phyloP scores from a whole-genome alignment of 2,113 vertebrate species.

The Mormyrus lacerda region DNA sequence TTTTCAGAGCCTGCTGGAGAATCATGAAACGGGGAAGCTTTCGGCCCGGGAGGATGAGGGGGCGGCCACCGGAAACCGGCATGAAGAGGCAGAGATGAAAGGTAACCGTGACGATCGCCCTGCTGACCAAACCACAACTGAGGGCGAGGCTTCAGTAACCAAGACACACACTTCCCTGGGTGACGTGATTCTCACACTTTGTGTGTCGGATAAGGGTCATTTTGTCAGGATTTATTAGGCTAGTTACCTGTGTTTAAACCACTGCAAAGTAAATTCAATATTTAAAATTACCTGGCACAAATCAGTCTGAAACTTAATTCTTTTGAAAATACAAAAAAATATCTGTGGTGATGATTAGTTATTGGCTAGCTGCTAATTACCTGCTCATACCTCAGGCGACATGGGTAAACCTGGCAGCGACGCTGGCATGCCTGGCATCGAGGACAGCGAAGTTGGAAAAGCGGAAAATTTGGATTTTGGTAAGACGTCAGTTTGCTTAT shows the following conservation, averaged over 20 bases:
- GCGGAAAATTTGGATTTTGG: constrained; percentile 74
- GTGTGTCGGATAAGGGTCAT: neutral
- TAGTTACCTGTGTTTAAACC: neutral
- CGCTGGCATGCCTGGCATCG: constrained; percentile 96
- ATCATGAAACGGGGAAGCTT: constrained; percentile 29
- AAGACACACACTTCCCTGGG: neutral
- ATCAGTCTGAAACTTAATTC: neutral
- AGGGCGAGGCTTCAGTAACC: neutral
- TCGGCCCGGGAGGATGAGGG: constrained; percentile 30
- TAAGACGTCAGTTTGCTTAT: constrained; percentile 39
- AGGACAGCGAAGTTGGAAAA: constrained; percentile 88
- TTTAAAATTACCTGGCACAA: neutral
- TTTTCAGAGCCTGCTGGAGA: constrained; percentile 41
- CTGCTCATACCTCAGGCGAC: constrained; percentile 56
- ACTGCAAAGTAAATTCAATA: neutral
- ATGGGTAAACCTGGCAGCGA: constrained; percentile 79
- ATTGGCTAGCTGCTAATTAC: neutral
- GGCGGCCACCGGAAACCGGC: constrained; percentile 44
- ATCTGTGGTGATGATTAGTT: neutral
- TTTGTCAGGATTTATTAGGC: neutral
- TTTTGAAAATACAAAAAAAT: neutral
- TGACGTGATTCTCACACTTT: neutral
- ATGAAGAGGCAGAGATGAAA: constrained; percentile 58
- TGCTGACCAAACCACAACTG: neutral
- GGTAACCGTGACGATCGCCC: constrained; percentile 39